phyloP scores from a whole-genome alignment of 2,797 vertebrate genomes.

The Rhincodon typus region DNA sequence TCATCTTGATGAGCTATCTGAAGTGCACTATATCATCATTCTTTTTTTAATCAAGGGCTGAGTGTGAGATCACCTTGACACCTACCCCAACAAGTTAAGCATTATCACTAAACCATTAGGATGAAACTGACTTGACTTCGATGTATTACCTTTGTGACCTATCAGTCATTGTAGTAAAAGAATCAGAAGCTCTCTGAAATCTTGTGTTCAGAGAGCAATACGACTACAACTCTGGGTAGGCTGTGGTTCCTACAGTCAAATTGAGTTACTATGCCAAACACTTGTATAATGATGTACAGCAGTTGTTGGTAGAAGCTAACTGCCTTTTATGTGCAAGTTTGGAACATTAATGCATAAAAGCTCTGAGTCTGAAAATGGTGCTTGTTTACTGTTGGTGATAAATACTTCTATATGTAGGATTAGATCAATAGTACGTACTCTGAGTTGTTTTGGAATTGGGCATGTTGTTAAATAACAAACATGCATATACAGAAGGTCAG shows the following conservation, averaged over 20 bases:
- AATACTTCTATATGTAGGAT: neutral
- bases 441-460: neutral
- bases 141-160: neutral
- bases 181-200: neutral
- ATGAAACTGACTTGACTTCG: neutral
- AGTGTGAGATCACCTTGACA: neutral
- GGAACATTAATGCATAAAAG: neutral
- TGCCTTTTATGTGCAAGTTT: neutral
- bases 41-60: neutral
- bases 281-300: neutral
- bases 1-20: neutral
- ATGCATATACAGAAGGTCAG: neutral
- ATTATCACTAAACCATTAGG: neutral
- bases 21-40: neutral
- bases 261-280: too few relatives aligned
- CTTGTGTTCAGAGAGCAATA: neutral
- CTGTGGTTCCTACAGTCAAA: neutral
- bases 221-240: neutral
- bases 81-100: neutral
- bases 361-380: neutral
- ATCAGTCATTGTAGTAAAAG: neutral
- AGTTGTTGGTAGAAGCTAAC: neutral
- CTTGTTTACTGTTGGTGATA: neutral
- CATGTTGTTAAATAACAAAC: neutral
- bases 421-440: neutral